Percentiles rank a stretch among this genome's conserved stretches.
phyloP scores from a whole-genome alignment of 2,888 invertebrate genomes.

The Acleris literana region DNA sequence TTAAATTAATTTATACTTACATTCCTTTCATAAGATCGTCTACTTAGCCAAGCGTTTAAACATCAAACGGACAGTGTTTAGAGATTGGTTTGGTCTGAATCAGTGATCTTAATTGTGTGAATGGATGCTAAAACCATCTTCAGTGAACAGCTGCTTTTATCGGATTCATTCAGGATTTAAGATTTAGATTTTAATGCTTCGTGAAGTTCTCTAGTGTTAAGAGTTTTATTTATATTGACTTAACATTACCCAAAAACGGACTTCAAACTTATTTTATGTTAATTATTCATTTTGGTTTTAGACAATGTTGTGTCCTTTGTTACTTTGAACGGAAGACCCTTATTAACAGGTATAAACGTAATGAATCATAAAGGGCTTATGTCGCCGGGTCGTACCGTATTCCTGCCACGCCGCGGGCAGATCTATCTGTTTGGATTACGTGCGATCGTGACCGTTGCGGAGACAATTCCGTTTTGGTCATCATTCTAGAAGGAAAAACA shows the following conservation, averaged over 20 bases:
- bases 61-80: slow-evolving; percentile 4
- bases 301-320: slow-evolving; percentile 16
- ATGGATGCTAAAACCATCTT: slow-evolving; percentile 10
- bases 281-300: no score
- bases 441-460: slow-evolving; percentile 34
- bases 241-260: no score
- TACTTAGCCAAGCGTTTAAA: slow-evolving; percentile 1
- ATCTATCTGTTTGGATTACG: slow-evolving; percentile 73
- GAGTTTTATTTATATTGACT: no score
- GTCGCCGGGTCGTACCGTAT: slow-evolving; percentile 17
- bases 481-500: slow-evolving; percentile 13
- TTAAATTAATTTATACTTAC: no score
- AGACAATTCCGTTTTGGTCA: slow-evolving; percentile 14
- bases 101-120: slow-evolving; percentile 8
- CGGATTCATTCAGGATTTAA: no score
- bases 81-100: no score
- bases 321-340: slow-evolving; percentile 30
- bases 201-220: no score
- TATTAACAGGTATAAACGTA: slow-evolving; percentile 33
- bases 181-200: no score
- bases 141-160: not conserved
- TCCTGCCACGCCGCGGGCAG: slow-evolving; percentile 47
- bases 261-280: no score
- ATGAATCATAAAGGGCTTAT: slow-evolving; percentile 32
- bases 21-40: not conserved